These are phyloP conservation scores for Epiblema foenella DNA, from an alignment of 2,888 invertebrate genomes.

Conservation along the genomic window DNA sequence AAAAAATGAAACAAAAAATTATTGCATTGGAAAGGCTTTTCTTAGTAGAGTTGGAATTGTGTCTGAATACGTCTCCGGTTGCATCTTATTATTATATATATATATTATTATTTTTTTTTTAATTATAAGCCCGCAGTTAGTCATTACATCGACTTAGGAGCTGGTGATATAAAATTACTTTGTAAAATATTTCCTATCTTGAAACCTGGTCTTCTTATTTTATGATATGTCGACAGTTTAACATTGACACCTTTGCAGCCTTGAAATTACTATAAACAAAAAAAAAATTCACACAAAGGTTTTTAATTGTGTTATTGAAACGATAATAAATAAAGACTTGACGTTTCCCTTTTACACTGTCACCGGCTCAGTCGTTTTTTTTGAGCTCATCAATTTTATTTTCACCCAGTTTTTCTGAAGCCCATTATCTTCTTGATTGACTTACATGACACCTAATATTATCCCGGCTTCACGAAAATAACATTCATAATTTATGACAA, in stretches of 20 bases:
- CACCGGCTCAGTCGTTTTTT: conserved; percentile 22
- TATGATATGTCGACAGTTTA: neutral
- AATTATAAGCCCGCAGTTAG: too few relatives aligned
- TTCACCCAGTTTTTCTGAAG: conserved; percentile 12
- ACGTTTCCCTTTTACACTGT: conserved; percentile 24
- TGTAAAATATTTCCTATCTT: too few relatives aligned
- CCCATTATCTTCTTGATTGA: conserved; percentile 43
- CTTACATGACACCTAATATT: conserved; percentile 38
- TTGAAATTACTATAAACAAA: too few relatives aligned
- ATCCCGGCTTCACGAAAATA: conserved; percentile 28
- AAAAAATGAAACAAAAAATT: too few relatives aligned
- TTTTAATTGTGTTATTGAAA: conserved; percentile 14
- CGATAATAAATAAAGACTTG: conserved; percentile 13
- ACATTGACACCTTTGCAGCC: too few relatives aligned
- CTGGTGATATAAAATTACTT: too few relatives aligned
- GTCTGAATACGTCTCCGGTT: too few relatives aligned
- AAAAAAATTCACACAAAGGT: conserved; percentile 13
- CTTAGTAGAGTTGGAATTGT: too few relatives aligned
- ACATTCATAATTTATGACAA: conserved; percentile 15
- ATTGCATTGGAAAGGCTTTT: too few relatives aligned
- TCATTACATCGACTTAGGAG: too few relatives aligned
- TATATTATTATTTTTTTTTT: too few relatives aligned
- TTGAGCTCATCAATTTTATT: conserved; percentile 31
- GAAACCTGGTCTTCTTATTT: neutral
- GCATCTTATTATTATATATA: too few relatives aligned